Conservation (phyloP, 2,888 invertebrate species). For the Phanerotoma sp. region DNA sequence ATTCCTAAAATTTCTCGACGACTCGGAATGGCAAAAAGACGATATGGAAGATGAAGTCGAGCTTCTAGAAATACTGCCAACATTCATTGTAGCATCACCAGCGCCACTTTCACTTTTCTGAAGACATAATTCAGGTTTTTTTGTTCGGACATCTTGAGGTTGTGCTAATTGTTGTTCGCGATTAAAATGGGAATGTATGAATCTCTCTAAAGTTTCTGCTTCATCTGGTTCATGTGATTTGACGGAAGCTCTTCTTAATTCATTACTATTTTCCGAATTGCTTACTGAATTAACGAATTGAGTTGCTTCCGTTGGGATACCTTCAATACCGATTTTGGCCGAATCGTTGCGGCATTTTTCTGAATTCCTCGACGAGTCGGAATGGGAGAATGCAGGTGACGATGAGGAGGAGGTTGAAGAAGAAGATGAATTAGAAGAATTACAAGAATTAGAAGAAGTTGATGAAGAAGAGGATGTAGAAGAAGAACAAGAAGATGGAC, state of each 20-base stretch:
- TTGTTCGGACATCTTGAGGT: neutral
- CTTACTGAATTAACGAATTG: neutral
- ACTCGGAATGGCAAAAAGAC: too few species aligned
- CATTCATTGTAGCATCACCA: too few species aligned
- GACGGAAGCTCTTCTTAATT: conserved; percentile 3
- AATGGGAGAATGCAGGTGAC: conserved; percentile 25
- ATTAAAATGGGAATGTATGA: conserved; percentile 19
- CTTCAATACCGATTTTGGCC: too few species aligned
- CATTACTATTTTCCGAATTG: too few species aligned
- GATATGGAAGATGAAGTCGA: too few species aligned
- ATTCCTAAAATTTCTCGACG: too few species aligned
- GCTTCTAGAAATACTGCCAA: too few species aligned
- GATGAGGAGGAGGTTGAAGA: conserved; percentile 17
- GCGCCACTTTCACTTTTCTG: conserved; percentile 7
- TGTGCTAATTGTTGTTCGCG: neutral
- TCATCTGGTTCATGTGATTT: conserved; percentile 18
- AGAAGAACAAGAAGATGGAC: conserved; percentile 15
- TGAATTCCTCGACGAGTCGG: conserved; percentile 35
- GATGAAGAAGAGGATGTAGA: conserved; percentile 24
- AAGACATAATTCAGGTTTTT: neutral
- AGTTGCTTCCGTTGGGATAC: neutral
- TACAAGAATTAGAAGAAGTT: conserved; percentile 12
- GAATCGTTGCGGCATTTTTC: conserved; percentile 20
- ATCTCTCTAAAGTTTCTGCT: conserved; percentile 13
- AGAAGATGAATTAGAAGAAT: conserved; percentile 23